Evolutionary conservation across 2,113 vertebrate genomes (phyloP).

Genomic region (Toxotes chatareus): DNA sequence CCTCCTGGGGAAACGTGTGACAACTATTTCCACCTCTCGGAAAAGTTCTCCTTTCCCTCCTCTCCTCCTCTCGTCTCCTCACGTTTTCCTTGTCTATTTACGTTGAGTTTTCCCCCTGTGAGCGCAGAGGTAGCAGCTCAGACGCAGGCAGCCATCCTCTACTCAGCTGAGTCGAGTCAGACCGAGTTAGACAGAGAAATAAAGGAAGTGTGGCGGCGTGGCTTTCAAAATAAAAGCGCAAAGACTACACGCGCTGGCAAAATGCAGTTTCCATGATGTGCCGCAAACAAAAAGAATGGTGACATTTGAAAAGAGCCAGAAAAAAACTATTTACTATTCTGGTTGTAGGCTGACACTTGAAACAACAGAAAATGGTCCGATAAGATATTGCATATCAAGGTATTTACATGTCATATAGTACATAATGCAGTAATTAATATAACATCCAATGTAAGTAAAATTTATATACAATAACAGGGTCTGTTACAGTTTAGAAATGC

Average conservation of each 20-base stretch:
- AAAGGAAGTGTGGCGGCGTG: slow-evolving; percentile 9
- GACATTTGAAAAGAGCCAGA: not conserved
- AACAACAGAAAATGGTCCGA: no score
- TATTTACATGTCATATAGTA: not conserved
- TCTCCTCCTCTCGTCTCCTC: slow-evolving; percentile 65
- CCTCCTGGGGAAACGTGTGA: slow-evolving; percentile 35
- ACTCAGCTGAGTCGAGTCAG: slow-evolving; percentile 46
- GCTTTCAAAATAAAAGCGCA: slow-evolving; percentile 57
- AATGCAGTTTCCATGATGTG: not conserved
- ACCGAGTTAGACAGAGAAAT: accelerated
- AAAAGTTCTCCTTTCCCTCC: slow-evolving; percentile 69
- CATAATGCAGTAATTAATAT: not conserved
- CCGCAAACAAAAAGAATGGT: not conserved
- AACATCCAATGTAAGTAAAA: not conserved
- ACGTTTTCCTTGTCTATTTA: slow-evolving; percentile 56
- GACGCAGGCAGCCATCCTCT: slow-evolving; percentile 80
- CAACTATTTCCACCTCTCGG: slow-evolving; percentile 60
- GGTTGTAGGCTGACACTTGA: not conserved
- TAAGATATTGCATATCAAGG: not conserved
- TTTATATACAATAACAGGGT: no score
- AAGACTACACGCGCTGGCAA: accelerated
- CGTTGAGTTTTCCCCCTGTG: slow-evolving; percentile 67
- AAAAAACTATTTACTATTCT: not conserved
- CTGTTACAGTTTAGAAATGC: not conserved
- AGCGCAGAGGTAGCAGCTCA: slow-evolving; percentile 80